Evolutionary conservation across 2,888 invertebrate species (phyloP), one percentile per base, ranked within the genome.

Genomic region (Lasiommata megera): DNA sequence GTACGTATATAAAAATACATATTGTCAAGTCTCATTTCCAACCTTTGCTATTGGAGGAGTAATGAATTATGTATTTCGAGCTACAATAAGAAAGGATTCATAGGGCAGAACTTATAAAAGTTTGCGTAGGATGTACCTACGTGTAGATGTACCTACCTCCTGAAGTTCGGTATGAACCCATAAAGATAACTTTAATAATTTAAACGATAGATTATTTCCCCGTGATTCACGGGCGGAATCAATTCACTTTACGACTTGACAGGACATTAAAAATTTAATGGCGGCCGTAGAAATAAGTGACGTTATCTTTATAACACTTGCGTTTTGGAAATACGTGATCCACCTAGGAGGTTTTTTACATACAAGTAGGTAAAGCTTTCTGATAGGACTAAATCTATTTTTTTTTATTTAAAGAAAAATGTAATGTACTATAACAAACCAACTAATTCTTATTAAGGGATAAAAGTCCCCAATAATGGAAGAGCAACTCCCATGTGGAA

Each of bases 261-360:
- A 62, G 56, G 63, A 65, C 68, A 63, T 68, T 69, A 69, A 70
- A 70, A 64, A 34, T 67, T 72, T 71, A 63, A 72, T 67, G 63
- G 37, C 59, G 63, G 29, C 62, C 43, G 29, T 56, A 40, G 56
- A 54, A 9, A 57, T 57, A 58, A 59, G 53, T 38, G 60, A 62
- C 58, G 53, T 56, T 62, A 61, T 65, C 62, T 65, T 59, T 64
- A 61, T 43, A 56, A 56, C 50, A 43, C 53, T 56, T 31, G 52
- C 40, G 36, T 58, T 55, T 56, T 55, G 40, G 52, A 52, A 44
- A 58, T 41, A 55, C 57, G 52, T 57, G 56, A 31, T 52, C 52
- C 12, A 34, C 7, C 34, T 29, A 46, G 0, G n/a, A 9, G 6
- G 9, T 1, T 46, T 34, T 9, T 11, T n/a, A n/a, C n/a, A n/a